Evolutionary conservation across 2,113 vertebrate genomes (phyloP).

Genomic region (Agelaius tricolor): DNA sequence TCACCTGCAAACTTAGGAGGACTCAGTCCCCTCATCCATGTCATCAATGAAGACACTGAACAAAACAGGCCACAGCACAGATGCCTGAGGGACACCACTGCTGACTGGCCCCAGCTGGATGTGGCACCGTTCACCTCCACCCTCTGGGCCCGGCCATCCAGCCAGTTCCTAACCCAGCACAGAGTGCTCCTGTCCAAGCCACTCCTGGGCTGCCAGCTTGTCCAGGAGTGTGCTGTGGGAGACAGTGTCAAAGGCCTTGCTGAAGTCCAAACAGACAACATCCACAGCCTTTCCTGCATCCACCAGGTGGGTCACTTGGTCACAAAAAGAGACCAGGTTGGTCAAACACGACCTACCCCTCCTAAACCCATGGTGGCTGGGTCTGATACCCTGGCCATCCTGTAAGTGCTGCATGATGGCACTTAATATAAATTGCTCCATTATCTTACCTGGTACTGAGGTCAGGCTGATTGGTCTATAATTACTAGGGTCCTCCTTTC

Average conservation of each 20-base stretch:
- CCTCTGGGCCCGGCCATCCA: no score
- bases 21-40: not conserved
- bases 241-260: not conserved
- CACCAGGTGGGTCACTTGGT: not conserved
- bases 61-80: not conserved
- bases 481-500: not conserved
- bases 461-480: not conserved
- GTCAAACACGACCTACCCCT: not conserved
- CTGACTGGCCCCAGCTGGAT: no score
- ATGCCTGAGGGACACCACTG: no score
- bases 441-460: not conserved
- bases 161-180: no score
- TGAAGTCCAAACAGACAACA: not conserved
- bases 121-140: no score
- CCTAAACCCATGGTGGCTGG: not conserved
- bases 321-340: no score
- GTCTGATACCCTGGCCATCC: not conserved
- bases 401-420: not conserved
- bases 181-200: not conserved
- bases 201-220: not conserved
- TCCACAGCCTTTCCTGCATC: not conserved
- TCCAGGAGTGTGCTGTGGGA: not conserved
- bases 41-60: no score
- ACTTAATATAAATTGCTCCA: not conserved
- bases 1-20: not conserved